Base-by-base conservation (phyloP, 2,113 vertebrate genomes). In the Hipposideros armiger region DNA sequence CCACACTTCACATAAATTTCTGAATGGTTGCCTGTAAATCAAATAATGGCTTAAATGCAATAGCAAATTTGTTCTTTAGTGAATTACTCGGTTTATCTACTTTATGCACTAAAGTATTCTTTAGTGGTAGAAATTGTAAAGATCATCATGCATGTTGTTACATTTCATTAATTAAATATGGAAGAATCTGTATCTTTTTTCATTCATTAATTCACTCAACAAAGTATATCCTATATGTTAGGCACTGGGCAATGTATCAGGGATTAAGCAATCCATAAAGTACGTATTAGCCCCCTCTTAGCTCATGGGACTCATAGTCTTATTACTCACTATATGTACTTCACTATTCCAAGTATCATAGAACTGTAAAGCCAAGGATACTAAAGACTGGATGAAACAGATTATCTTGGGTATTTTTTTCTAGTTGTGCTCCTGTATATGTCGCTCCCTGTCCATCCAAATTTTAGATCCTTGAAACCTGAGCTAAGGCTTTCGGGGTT, bases 61-160 rank as follows among this genome's bases (percentile, higher is more conserved):
- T 50, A 81, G 66, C 54, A 92, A 84, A 30, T 91, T 60, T 95
- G 15, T 76, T 86, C 22, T 62, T 91, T 70, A 52, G 19, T 92
- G 16, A 78, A 78, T 74, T 95, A 69, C 56, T 10, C 56, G 47
- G 26, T 66, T 17, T 0, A 11, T 78, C 32, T 40, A 22, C 47
- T 76, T 93, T 52, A 77, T 64, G 1, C 15, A 56, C 11, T 82
- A 45, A 89, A 47, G 15, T 26, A 64, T 94, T 92, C 45, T 86
- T 90, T 83, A 62, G 2, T 76, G 50, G 7, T 62, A 64, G 54
- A 85, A 88, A 58, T 64, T 67, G n/a, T 7, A 77, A 72, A 83
- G 11, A n/a, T 88, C 78, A 52, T 26, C 66, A 24, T 72, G 91
- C 40, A 24, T 74, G 4, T 22, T 84, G 1, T 81, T 95, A 16